phyloP scores from a whole-genome alignment of 2,888 invertebrate species.

The Dioctria linearis region DNA sequence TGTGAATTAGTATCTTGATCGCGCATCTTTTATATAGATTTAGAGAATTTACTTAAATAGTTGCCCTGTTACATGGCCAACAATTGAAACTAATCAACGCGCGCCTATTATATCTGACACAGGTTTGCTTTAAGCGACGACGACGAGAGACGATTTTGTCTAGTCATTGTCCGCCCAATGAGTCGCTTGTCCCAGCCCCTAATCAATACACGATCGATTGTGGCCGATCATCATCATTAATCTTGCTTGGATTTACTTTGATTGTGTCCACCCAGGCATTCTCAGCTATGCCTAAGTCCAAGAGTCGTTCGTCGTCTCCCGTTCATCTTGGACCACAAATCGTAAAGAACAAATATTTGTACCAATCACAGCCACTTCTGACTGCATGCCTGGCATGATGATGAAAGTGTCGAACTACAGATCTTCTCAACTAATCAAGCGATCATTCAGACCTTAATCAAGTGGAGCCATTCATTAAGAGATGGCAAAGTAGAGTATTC shows the following conservation, averaged over 20 bases:
- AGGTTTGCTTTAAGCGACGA: background rate
- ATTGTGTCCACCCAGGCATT: constrained; percentile 4
- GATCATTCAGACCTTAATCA: constrained; percentile 54
- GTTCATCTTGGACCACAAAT: background rate
- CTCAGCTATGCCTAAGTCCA: background rate
- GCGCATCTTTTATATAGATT: background rate
- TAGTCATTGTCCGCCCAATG: constrained; percentile 52
- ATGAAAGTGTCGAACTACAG: constrained; percentile 37
- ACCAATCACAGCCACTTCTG: constrained; percentile 42
- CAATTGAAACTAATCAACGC: constrained; percentile 59
- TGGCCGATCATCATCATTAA: constrained; percentile 44
- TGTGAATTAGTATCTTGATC: background rate
- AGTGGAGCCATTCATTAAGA: constrained; percentile 48
- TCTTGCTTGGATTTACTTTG: constrained; percentile 23
- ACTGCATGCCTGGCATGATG: too few relatives aligned
- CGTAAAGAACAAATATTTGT: constrained; percentile 48
- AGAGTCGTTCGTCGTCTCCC: background rate
- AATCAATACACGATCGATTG: constrained; percentile 48
- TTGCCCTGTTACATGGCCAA: constrained; percentile 10
- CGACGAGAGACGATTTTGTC: constrained; percentile 30
- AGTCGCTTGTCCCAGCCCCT: constrained; percentile 1
- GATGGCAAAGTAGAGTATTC: background rate
- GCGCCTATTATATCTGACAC: constrained; percentile 41
- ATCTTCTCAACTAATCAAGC: constrained; percentile 56
- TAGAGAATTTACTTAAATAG: background rate